A percentile compares a stretch with the other conserved stretches of the same genome.
These are phyloP conservation scores for Ochropleura leucogaster DNA, from an alignment of 2,888 invertebrate species.

Conservation along the genomic window DNA sequence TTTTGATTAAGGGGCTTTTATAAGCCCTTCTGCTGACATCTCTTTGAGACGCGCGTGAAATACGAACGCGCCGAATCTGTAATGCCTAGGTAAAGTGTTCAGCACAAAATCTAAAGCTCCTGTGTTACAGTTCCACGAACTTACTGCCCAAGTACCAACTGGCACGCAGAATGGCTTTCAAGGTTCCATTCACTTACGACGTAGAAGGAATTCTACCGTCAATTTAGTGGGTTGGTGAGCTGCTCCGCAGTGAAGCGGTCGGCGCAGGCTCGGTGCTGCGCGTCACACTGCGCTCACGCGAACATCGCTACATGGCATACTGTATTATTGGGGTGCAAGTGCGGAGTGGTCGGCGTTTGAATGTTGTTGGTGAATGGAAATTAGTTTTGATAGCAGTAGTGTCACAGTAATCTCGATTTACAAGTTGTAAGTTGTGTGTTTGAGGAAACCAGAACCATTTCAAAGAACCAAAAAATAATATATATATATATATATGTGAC, in stretches of 20 bases:
- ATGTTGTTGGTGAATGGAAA: not conserved
- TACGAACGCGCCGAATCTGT: no score
- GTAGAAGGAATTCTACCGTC: conserved; percentile 24
- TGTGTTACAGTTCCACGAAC: not conserved
- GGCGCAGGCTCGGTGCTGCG: conserved; percentile 12
- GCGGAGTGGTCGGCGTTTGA: not conserved
- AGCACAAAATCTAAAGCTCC: not conserved
- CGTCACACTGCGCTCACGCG: conserved; percentile 45
- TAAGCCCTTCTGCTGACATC: no score
- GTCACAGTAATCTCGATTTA: not conserved
- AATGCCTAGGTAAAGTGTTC: not conserved
- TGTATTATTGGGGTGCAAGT: not conserved
- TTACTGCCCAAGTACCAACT: not conserved
- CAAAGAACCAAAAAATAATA: not conserved
- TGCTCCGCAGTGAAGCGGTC: conserved; percentile 27
- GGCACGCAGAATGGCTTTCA: conserved; percentile 5
- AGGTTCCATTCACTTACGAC: not conserved
- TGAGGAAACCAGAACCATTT: not conserved
- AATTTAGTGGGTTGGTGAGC: conserved; percentile 15
- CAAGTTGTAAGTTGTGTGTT: not conserved
- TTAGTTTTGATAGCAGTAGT: not conserved
- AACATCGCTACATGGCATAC: conserved; percentile 35
- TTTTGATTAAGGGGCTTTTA: no score
- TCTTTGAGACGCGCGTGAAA: no score
- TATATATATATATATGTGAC: not conserved